Evolutionary conservation across 1,140 invertebrate genomes (phyloP).

Genomic region (Procambarus clarkii): DNA sequence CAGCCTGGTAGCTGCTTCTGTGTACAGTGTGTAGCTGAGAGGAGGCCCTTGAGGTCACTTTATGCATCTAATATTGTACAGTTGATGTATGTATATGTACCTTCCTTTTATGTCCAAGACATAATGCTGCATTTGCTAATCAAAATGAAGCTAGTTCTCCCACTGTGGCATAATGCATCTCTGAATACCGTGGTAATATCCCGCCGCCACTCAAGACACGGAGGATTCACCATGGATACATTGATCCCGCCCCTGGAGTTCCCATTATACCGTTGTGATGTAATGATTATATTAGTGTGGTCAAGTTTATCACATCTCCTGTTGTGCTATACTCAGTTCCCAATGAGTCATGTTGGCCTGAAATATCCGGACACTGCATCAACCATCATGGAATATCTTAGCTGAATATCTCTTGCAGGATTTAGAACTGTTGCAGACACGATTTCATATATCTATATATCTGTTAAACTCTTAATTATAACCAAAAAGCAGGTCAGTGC

Average conservation of each 20-base stretch:
- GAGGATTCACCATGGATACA: slow-evolving; percentile 8
- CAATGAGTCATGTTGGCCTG: slow-evolving; percentile 4
- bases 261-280: slow-evolving; percentile 53
- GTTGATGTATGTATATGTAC: slow-evolving; percentile 67
- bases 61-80: slow-evolving; percentile 70
- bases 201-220: background rate
- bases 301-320: slow-evolving; percentile 33
- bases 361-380: slow-evolving; percentile 24
- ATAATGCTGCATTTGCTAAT: slow-evolving; percentile 68
- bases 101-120: slow-evolving; percentile 66
- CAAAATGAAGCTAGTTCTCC: slow-evolving; percentile 68
- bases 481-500: background rate
- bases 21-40: slow-evolving; percentile 55
- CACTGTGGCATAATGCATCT: slow-evolving; percentile 39
- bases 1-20: slow-evolving; percentile 67
- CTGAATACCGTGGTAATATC: slow-evolving; percentile 14
- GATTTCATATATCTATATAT: background rate
- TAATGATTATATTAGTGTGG: slow-evolving; percentile 40
- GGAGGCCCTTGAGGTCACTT: slow-evolving; percentile 50
- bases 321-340: slow-evolving; percentile 37
- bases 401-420: background rate
- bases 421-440: background rate
- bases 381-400: background rate
- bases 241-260: slow-evolving; percentile 15
- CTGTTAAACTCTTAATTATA: background rate